Percentiles rank a stretch among this genome's conserved stretches.
Conservation (phyloP, 1,140 invertebrate species). For the Trachymyrmex septentrionalis region DNA sequence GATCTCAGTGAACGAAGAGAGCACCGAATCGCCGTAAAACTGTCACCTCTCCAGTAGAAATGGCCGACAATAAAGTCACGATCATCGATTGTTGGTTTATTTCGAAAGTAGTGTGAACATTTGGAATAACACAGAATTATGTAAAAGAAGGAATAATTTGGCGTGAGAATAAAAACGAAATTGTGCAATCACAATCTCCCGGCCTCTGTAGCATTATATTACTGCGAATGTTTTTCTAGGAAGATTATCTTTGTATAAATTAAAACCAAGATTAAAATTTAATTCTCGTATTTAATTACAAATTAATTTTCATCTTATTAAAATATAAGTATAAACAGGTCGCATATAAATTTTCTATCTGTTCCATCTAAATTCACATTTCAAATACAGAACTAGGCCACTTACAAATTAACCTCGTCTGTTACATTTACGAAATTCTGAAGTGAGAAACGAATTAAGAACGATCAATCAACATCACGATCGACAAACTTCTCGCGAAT, state of each 20-base stretch:
- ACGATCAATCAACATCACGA: constrained; percentile 41
- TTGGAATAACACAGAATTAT: not conserved
- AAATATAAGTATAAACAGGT: not conserved
- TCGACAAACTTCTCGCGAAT: constrained; percentile 7
- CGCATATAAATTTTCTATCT: not conserved
- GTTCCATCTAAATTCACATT: not conserved
- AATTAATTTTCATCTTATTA: not conserved
- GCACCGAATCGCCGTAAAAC: not conserved
- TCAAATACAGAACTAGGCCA: constrained; percentile 20
- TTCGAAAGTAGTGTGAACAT: constrained; percentile 6
- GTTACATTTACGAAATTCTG: constrained; percentile 9
- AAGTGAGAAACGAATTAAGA: not conserved
- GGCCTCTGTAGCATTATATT: not conserved
- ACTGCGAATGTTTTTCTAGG: not conserved
- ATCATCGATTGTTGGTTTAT: constrained; percentile 22
- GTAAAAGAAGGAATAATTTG: not conserved
- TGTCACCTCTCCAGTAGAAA: constrained; percentile 1
- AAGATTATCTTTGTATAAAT: not conserved
- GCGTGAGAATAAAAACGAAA: not conserved
- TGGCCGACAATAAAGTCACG: constrained; percentile 10
- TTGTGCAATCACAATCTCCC: not conserved
- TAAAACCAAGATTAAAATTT: not conserved
- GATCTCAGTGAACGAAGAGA: constrained; percentile 34
- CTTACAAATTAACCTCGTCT: constrained; percentile 7
- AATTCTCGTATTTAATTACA: not conserved